Percentiles rank a stretch among this genome's conserved stretches.
Conservation (phyloP, 2,113 vertebrate species). For the Lagopus muta region DNA sequence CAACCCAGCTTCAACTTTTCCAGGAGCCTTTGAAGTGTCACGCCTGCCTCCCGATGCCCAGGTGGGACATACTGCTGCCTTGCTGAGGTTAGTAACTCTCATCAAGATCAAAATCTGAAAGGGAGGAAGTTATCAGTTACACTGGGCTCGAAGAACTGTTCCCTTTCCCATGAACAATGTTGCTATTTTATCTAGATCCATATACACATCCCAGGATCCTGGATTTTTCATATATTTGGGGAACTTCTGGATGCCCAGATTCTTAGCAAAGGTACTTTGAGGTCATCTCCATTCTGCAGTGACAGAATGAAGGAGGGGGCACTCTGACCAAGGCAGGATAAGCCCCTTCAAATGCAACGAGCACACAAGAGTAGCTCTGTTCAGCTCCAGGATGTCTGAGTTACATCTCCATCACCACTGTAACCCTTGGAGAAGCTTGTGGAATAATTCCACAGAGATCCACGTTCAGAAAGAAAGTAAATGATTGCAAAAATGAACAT, state of each 20-base stretch:
- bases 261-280: background rate
- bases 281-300: background rate
- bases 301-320: background rate
- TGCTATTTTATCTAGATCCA: background rate
- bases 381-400: background rate
- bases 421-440: background rate
- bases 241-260: background rate
- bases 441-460: background rate
- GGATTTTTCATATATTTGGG: background rate
- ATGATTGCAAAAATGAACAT: background rate
- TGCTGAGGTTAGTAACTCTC: background rate
- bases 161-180: background rate
- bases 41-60: rapidly evolving
- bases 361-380: background rate
- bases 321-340: no score
- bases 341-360: background rate
- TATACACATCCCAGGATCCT: background rate
- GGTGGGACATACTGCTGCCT: background rate
- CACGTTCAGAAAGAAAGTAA: background rate
- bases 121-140: background rate
- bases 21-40: background rate
- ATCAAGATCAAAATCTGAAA: background rate
- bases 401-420: background rate
- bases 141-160: background rate
- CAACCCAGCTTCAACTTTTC: background rate